Evolutionary conservation across 2,113 vertebrate genomes (phyloP), one percentile per base, ranked within the genome.

Genomic region (Pimephales promelas): DNA sequence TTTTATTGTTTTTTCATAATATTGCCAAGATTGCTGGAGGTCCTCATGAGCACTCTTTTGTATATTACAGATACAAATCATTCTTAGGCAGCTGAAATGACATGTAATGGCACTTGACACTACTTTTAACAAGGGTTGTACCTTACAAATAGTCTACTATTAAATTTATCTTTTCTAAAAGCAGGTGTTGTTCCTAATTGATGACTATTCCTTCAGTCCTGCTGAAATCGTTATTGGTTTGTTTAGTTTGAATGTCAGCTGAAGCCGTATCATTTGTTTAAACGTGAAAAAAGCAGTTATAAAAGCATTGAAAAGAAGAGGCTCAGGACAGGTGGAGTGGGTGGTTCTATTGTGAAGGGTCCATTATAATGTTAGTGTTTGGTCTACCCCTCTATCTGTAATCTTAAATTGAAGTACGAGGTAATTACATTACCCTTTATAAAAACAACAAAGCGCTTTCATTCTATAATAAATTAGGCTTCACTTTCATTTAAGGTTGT

Each of bases 391-490:
- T 34, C 52, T 49, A 49, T 73, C n/a, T 26, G 20, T 79, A 71
- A 56, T 84, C 59, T 77, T 85, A 47, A 47, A 73, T 82, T 82
- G 47, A 70, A 83, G 43, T 66, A 77, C 31, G 13, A 68, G 26
- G 71, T 87, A 87, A 88, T 88, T 84, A 88, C 81, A 88, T 87
- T 87, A 88, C 81, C 66, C 83, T 87, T 88, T 85, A 76, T 80
- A 56, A 87, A 85, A 82, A 79, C 78, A 84, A 85, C 47, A 76
- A 45, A 82, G 79, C 36, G 76, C 71, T 80, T 83, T 76, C 56
- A 66, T 59, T 54, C 13, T 81, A 56, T 88, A 81, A 85, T 88
- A 85, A 83, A 88, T 87, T 62, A 76, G 83, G 72, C 77, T 73
- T 79, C 72, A 31, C 78, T 71, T 79, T 76, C 31, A 31, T 52